Evolutionary conservation across 2,797 vertebrate species (phyloP), one percentile per base, ranked within the genome.

Genomic region (Amblyopsis hoosieri): DNA sequence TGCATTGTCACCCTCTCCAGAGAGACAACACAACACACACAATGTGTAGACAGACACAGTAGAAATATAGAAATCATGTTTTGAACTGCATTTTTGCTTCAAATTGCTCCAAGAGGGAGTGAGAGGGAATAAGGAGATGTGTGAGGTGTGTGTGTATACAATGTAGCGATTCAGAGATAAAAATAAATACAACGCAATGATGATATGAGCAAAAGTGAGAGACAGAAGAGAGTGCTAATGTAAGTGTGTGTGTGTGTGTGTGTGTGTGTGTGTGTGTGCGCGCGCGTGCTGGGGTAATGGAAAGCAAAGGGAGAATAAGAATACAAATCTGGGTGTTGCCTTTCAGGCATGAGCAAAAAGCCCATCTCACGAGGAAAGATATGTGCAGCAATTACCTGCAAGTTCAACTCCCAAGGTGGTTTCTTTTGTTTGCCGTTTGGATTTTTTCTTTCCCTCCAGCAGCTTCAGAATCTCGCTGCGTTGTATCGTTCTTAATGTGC

Each of bases 321-420:
- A 54, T 51, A 47, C 45, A n/a, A 48, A 12, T 58, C 42, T 45
- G 23, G 15, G 56, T 37, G 12, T 52, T 59, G 19, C 62, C 49
- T 55, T 60, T 9, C 60, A 71, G 19, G 46, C 11, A 66, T 74
- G 8, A 12, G 48, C 12, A 37, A 12, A 17, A 57, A 54, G 66
- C 46, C 9, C 1, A 49, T 72, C 80, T 69, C 61, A 37, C 55
- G 66, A 78, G 67, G 47, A 57, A 33, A 74, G 66, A 64, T 42
- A 70, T 46, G 64, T 13, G 1, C 54, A 69, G 72, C 79, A 81
- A 84, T 86, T 78, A 81, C 67, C 69, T 67, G 57, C 66, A 57
- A 75, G 59, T 33, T 19, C 12, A 75, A 69, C 60, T 72, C 79
- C 74, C 60, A 19, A 48, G 67, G 81, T 71, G 60, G 50, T 53